Evolutionary conservation across 2,113 vertebrate species (phyloP), one percentile per base, ranked within the genome.

Genomic region (Rhinichthys klamathensis): DNA sequence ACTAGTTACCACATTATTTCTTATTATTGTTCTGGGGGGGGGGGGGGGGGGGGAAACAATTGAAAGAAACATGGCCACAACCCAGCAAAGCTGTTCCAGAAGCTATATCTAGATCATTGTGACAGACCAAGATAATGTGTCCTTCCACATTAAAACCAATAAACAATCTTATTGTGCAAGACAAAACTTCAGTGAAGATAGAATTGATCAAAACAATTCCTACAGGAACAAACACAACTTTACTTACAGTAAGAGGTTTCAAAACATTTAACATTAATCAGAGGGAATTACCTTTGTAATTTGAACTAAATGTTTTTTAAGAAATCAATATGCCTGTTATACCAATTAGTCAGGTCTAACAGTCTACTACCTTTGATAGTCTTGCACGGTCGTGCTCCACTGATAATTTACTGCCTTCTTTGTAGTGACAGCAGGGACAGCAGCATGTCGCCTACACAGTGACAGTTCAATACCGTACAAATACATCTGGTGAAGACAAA

Each of bases 401-500:
- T 23, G 67, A 70, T 41, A 41, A 41, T 70, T 49, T 63, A 67
- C 44, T 3, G 16, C 32, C 44, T 70, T 27, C 16, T 70, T 25
- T 32, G 30, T 3, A 51, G 30, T 21, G 46, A 76, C 70, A 86
- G 69, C 30, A 25, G 54, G 15, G 58, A 72, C 78, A 74, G 60
- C 80, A 67, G 65, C 35, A 54, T 44, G n/a, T 60, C 21, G n/a
- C 69, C 56, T 32, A 87, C 67, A 49, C 65, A 30, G 41, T 30
- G 76, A 54, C 60, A 32, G 44, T 63, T 56, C 72, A 30, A 32
- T 18, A 15, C 49, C 54, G 21, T 32, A 41, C 8, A 49, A 30
- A 73, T 58, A 74, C 54, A 63, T 87, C 67, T 65, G 41, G 8
- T 84, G 72, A 80, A 54, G 63, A 10, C 15, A 65, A 32, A 23